Base-by-base conservation (phyloP, 2,888 invertebrate species). In the Macrophya annulata region DNA sequence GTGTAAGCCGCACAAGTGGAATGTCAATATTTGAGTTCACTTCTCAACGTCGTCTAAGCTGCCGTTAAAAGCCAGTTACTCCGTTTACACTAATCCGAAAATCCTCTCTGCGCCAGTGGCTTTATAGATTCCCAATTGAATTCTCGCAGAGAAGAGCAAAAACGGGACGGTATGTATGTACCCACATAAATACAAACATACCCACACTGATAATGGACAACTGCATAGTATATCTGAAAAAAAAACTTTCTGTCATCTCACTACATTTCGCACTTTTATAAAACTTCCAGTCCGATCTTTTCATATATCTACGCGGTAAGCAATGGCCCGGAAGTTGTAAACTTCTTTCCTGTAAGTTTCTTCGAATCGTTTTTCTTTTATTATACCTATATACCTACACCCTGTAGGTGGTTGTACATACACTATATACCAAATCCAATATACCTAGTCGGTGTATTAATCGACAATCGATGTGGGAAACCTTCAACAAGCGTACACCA, bases 1-100 rank as follows among this genome's bases (percentile, higher is more conserved):
- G 43, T 59, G 43, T 40, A 81, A 81, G 40, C 21, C 81, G 81
- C 43, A 62, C n/a, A 51, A 81, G 40, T 81, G 81, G 81, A 81
- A 62, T 62, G 62, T 62, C 59, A 81, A 81, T 81, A 81, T 81
- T 81, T 81, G 62, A 62, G 59, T 81, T 81, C 40, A 43, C 62
- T 81, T 59, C 62, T 81, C 21, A 81, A 25, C 59, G 59, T 43
- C 5, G 79, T 62, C 25, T 43, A 31, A 81, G 37, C 62, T 59
- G 62, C 59, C 40, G 40, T 81, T 51, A 81, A 81, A 59, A 59
- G 81, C 81, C 81, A 43, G 31, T 59, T 40, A 77, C 77, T 77
- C 9, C 77, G 77, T 55, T 77, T 77, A 77, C 55, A 31, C 77
- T 31, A 77, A 48, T 77, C 25, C 77, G 37, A 77, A 25, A 77